Evolutionary conservation across 1,140 invertebrate genomes (phyloP), one percentile per base, ranked within the genome.

Genomic region (Cyclina sinensis): DNA sequence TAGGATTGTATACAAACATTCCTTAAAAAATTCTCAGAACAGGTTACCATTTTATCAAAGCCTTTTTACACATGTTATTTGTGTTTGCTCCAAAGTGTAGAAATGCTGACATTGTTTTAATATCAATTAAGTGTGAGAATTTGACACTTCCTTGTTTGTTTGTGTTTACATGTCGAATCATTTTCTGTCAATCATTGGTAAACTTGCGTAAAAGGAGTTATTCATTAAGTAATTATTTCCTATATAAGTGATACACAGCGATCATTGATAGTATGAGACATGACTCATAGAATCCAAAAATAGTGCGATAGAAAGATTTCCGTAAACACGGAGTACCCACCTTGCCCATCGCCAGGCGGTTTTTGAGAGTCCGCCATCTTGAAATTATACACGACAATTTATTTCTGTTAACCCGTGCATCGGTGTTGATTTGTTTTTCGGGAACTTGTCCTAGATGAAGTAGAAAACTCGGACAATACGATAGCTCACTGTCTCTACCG

Each of bases 301-400:
- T 86, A 86, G 84, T 78, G 84, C 74, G 84, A 86, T 57, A 86
- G 82, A 35, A 73, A 84, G 82, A 73, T 86, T 86, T 86, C 84
- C 84, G 84, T 78, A 86, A 76, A 59, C 48, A 73, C 39, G 84
- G 84, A 79, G 73, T 79, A 76, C 70, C 70, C 48, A 76, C 84
- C 70, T 86, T 76, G 70, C 46, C 84, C 82, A 65, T 35, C 48
- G 39, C 84, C 84, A 80, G 86, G 90, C 80, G 92, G 89, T 87
- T 89, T 91, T 90, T 93, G 90, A 85, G 92, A 91, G 90, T 92
- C 91, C 92, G 94, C 94, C 94, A 94, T 94, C 93, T 94, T 94
- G 94, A 90, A 43, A 93, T 93, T 91, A 91, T 91, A 85, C 89
- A 89, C 90, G 89, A 88, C 91, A 90, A 89, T 91, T 92, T 90